These are phyloP conservation scores for Dromococcyx pavoninus DNA, from an alignment of 2,797 vertebrate genomes.

Conservation along the genomic window DNA sequence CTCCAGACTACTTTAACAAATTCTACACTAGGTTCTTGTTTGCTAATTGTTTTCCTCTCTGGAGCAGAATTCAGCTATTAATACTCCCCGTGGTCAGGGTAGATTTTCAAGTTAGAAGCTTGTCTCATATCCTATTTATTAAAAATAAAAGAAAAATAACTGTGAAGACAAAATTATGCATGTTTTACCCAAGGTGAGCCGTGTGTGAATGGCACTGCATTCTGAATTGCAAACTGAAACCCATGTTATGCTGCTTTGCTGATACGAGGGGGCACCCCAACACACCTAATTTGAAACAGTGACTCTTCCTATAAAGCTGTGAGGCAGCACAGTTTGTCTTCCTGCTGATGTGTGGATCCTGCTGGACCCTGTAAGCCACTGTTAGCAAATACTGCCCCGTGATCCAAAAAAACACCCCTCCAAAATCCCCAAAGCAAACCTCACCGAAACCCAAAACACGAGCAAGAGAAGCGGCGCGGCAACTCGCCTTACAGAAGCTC, in stretches of 20 bases:
- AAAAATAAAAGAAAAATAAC: neutral
- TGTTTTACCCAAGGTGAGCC: neutral
- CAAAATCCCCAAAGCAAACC: too few relatives aligned
- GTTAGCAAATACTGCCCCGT: neutral
- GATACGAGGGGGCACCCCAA: neutral
- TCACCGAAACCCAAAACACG: neutral
- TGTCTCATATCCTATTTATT: neutral
- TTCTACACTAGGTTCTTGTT: neutral
- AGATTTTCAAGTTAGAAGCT: neutral
- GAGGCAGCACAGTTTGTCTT: neutral
- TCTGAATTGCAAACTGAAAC: neutral
- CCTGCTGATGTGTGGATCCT: neutral
- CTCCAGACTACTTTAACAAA: neutral
- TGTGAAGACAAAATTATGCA: neutral
- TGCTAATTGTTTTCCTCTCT: neutral
- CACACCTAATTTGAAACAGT: neutral
- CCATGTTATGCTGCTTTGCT: neutral
- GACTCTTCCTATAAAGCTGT: neutral
- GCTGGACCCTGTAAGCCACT: neutral
- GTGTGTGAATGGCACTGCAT: neutral
- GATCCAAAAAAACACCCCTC: neutral
- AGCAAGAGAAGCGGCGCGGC: neutral
- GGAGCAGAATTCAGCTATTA: neutral
- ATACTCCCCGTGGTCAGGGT: neutral
- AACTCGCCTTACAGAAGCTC: neutral